Conservation (phyloP, 1,140 invertebrate genomes). For the Saxidomus purpurata region DNA sequence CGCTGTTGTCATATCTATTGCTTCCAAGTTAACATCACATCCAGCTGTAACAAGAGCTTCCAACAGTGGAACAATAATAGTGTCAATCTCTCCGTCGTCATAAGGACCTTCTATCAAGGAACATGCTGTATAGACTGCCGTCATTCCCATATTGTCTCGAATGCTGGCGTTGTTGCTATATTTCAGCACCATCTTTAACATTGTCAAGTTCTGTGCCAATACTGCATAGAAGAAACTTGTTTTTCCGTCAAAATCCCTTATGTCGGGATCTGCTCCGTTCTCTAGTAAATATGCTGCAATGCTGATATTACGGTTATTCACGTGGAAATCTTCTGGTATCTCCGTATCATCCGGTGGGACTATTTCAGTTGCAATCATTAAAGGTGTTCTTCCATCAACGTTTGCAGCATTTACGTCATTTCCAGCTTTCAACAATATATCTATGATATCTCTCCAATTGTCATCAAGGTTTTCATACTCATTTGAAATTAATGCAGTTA, state of each 20-base stretch:
- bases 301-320: neutral
- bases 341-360: neutral
- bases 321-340: neutral
- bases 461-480: neutral
- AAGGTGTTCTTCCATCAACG: neutral
- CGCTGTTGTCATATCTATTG: neutral
- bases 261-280: conserved; percentile 49
- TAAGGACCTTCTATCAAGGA: neutral
- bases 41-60: neutral
- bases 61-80: conserved; percentile 4
- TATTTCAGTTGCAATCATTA: conserved; percentile 3
- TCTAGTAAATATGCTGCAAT: conserved; percentile 16
- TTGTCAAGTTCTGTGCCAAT: conserved; percentile 1
- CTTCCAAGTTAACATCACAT: conserved; percentile 30
- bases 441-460: conserved; percentile 23
- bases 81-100: neutral
- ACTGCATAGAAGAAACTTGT: neutral
- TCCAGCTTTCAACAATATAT: conserved; percentile 8
- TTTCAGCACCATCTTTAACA: neutral
- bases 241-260: conserved; percentile 10
- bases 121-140: conserved; percentile 18
- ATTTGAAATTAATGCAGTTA: neutral
- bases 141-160: conserved; percentile 8
- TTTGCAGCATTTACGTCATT: conserved; percentile 17
- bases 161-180: neutral